Conservation (phyloP, 2,888 invertebrate species). For the Omphaloscelis lunosa region DNA sequence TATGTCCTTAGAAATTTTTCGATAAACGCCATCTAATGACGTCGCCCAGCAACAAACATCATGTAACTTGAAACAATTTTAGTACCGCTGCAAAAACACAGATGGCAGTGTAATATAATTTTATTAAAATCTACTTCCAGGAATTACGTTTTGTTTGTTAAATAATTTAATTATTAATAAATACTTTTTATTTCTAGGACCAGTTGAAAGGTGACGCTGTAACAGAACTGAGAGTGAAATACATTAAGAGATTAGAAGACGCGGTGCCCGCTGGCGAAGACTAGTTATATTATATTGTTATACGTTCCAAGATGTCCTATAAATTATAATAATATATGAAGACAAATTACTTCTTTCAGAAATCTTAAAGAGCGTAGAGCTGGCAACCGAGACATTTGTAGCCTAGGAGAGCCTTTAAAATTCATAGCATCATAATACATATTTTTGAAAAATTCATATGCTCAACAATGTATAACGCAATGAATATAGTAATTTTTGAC, state of each 20-base stretch:
- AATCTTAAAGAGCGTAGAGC: background rate
- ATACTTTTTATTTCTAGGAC: conserved; percentile 91
- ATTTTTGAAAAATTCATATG: no score
- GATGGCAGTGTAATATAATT: conserved; percentile 26
- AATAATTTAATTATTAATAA: background rate
- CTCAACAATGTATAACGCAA: no score
- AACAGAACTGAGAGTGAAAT: conserved; percentile 98
- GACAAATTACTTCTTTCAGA: background rate
- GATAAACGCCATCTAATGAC: conserved; percentile 33
- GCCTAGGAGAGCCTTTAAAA: no score
- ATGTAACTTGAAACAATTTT: background rate
- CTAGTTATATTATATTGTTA: conserved; percentile 85
- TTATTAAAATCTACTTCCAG: no score
- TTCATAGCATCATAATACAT: no score
- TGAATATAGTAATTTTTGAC: no score
- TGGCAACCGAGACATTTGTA: background rate
- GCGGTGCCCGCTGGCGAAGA: conserved; percentile 99
- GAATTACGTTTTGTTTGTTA: no score
- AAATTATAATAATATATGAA: conserved; percentile 4
- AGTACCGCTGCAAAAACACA: conserved; percentile 24
- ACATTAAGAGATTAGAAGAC: conserved; percentile 98
- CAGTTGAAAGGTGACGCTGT: conserved; percentile 98
- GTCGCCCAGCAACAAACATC: background rate
- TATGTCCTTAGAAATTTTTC: background rate
- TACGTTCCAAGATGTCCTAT: conserved; percentile 12